Evolutionary conservation across 2,113 vertebrate genomes (phyloP).

Genomic region (Erinaceus europaeus): DNA sequence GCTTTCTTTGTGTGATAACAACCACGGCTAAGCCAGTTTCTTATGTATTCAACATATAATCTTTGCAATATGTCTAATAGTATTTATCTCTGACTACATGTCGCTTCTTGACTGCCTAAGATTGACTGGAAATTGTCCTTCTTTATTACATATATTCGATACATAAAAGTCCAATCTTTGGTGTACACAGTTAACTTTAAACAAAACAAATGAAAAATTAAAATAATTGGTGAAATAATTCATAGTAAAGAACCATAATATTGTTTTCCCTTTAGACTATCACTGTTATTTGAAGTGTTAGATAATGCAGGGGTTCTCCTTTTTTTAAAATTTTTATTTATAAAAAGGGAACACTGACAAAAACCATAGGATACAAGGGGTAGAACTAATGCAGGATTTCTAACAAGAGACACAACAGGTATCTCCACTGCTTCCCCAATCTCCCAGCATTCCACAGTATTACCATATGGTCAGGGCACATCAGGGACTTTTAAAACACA

Average conservation of each 20-base stretch:
- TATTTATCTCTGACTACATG: background rate
- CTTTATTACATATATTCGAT: background rate
- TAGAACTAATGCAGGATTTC: background rate
- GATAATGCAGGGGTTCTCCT: too few relatives aligned
- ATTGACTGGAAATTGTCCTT: background rate
- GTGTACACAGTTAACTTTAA: background rate
- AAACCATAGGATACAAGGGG: too few relatives aligned
- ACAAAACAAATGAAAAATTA: background rate
- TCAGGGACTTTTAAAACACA: background rate
- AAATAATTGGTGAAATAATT: background rate
- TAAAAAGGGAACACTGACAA: too few relatives aligned
- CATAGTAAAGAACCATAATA: background rate
- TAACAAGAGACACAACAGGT: background rate
- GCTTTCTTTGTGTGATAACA: background rate
- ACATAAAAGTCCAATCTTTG: background rate
- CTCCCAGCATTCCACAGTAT: background rate
- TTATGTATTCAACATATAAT: background rate
- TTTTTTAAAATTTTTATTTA: too few relatives aligned
- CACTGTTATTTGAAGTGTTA: too few relatives aligned
- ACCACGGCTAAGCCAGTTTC: background rate
- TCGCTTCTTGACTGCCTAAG: background rate
- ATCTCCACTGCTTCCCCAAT: background rate
- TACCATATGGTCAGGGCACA: background rate
- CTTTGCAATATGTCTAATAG: background rate
- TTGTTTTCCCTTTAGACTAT: too few relatives aligned